Percentiles rank a stretch among this genome's conserved stretches.
Conservation (phyloP, 2,113 vertebrate genomes). For the Chionomys nivalis region DNA sequence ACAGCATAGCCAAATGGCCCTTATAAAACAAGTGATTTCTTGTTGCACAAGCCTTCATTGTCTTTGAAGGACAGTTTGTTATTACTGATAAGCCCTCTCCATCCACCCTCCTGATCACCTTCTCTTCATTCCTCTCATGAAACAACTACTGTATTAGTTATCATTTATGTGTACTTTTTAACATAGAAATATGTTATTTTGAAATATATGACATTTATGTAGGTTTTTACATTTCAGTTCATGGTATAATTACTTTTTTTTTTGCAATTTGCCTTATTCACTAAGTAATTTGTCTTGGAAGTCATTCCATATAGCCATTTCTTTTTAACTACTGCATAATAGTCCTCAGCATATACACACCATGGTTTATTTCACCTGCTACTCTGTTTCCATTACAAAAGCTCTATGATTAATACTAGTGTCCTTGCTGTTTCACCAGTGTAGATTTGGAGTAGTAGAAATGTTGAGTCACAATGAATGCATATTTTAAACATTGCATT, state of each 20-base stretch:
- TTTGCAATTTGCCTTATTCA: slow-evolving; percentile 14
- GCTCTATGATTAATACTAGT: background rate
- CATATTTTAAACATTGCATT: slow-evolving; percentile 41
- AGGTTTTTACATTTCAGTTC: background rate
- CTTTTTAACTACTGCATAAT: slow-evolving; percentile 44
- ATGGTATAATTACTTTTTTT: background rate
- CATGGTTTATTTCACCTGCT: slow-evolving; percentile 36
- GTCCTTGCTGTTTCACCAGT: background rate
- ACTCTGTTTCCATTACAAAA: slow-evolving; percentile 34
- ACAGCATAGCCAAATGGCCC: background rate
- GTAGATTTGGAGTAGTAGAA: slow-evolving; percentile 21
- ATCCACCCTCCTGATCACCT: background rate
- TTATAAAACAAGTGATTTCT: slow-evolving; percentile 43
- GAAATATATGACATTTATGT: slow-evolving; percentile 27
- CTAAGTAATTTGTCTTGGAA: background rate
- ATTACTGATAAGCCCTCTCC: background rate
- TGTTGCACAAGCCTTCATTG: slow-evolving; percentile 19
- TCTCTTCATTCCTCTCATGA: background rate
- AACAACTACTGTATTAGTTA: background rate
- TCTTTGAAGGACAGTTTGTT: slow-evolving; percentile 41
- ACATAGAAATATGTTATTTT: background rate
- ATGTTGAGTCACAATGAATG: slow-evolving; percentile 20
- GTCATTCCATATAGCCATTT: background rate
- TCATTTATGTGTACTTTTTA: background rate
- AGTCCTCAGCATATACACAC: background rate